Conservation (phyloP, 1,140 invertebrate genomes). For the Meloidogyne exigua region DNA sequence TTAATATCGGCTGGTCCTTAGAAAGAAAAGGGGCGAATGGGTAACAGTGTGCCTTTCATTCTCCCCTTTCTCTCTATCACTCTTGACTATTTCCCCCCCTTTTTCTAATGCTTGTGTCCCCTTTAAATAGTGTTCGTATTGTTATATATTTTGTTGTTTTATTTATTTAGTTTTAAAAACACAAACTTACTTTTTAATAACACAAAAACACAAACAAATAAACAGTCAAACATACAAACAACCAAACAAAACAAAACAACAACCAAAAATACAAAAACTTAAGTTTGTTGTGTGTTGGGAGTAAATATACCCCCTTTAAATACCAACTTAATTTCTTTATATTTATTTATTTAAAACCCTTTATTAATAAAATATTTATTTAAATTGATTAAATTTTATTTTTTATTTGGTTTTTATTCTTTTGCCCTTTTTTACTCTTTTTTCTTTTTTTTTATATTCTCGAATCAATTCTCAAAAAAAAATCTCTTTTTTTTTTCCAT, state of each 20-base stretch:
- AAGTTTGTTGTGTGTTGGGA: no score
- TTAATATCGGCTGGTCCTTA: background rate
- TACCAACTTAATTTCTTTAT: no score
- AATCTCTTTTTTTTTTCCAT: background rate
- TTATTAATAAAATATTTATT: background rate
- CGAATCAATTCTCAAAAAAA: background rate
- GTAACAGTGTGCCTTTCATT: no score
- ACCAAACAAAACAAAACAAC: no score
- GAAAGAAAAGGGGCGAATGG: background rate
- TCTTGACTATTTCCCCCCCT: no score
- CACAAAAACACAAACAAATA: background rate
- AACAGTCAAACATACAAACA: background rate
- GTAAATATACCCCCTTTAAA: no score
- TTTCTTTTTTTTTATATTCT: background rate
- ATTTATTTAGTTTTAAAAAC: background rate
- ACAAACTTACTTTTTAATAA: background rate
- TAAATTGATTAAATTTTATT: background rate
- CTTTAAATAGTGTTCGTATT: background rate
- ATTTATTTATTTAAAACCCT: no score
- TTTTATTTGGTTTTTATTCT: background rate
- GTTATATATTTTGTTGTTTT: conserved; percentile 1
- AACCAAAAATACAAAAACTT: no score
- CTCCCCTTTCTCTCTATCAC: no score
- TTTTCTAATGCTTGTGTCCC: background rate
- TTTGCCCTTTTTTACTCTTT: background rate